These are phyloP conservation scores for Oscheius sp. DNA, from an alignment of 2,888 invertebrate species.

Conservation along the genomic window DNA sequence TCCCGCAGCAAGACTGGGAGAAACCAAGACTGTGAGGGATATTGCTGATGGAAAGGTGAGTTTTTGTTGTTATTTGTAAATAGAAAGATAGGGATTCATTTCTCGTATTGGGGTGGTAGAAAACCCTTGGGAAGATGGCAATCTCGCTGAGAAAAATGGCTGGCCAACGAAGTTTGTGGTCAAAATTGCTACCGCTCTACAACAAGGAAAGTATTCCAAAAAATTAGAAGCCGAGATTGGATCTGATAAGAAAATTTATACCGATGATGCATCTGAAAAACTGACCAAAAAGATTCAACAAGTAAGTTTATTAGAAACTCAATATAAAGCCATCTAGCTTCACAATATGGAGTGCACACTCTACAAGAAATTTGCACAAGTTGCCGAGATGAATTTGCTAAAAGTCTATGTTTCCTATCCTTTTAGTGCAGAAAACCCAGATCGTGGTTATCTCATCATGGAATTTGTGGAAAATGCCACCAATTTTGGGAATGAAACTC, in stretches of 20 bases:
- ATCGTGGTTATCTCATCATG: constrained; percentile 7
- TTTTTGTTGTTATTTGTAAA: neutral
- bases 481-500: neutral
- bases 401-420: neutral
- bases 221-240: neutral
- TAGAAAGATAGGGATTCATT: neutral
- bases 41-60: constrained; percentile 13
- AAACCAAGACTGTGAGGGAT: neutral
- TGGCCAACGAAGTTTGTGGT: constrained; percentile 10
- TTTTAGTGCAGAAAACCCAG: neutral
- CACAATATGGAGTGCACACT: constrained; percentile 5
- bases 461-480: constrained; percentile 8
- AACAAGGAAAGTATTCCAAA: constrained; percentile 13
- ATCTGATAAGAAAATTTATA: neutral
- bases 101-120: constrained; percentile 8
- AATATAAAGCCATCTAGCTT: neutral
- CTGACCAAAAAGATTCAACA: neutral
- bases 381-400: neutral
- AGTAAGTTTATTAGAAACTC: neutral
- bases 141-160: neutral
- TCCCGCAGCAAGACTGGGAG: neutral
- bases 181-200: neutral
- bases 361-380: neutral
- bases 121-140: neutral
- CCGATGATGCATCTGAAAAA: neutral